Evolutionary conservation across 2,797 vertebrate genomes (phyloP), one percentile per base, ranked within the genome.

Genomic region (Smutsia gigantea): DNA sequence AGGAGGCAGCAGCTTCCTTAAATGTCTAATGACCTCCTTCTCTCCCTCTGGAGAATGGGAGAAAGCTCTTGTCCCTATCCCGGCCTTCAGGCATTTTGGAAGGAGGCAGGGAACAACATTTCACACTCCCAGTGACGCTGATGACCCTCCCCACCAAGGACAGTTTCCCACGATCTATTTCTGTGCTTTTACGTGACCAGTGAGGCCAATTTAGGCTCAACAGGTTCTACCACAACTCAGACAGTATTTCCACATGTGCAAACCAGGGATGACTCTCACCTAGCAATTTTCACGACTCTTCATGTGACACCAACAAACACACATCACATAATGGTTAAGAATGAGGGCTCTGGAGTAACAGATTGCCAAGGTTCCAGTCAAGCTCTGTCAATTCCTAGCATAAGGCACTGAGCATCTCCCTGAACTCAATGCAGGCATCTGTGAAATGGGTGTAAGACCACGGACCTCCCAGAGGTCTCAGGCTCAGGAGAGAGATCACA

Each of bases 161-260:
- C 1, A 0, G 88, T 92, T 96, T 97, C 97, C 96, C 96, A 97
- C 84, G 93, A 92, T 97, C 97, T 97, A 97, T 97, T 98, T 97
- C 93, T 94, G 94, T 75, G 86, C 81, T 96, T 79, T 96, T 92
- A 91, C 61, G 37, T 82, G 97, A 94, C 68, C 27, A 49, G 95
- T 0, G 57, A 93, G 93, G 95, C 92, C 42, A 53, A 92, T 17
- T 79, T 90, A 97, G 95, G 93, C 93, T 75, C 96, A 84, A 96
- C 97, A 98, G 97, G 97, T 96, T 95, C 86, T 93, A 79, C 97
- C 93, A 81, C 96, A 96, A 95, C 87, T 81, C 91, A 66, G 69
- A 74, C 39, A 23, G 94, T 34, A 74, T 94, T 97, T 94, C 94
- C 86, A 94, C 96, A 87, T 37, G 91, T 81, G 93, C 93, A 4